Percentiles rank a stretch among this genome's conserved stretches.
Conservation (phyloP, 2,113 vertebrate species). For the Hippocampus abdominalis region DNA sequence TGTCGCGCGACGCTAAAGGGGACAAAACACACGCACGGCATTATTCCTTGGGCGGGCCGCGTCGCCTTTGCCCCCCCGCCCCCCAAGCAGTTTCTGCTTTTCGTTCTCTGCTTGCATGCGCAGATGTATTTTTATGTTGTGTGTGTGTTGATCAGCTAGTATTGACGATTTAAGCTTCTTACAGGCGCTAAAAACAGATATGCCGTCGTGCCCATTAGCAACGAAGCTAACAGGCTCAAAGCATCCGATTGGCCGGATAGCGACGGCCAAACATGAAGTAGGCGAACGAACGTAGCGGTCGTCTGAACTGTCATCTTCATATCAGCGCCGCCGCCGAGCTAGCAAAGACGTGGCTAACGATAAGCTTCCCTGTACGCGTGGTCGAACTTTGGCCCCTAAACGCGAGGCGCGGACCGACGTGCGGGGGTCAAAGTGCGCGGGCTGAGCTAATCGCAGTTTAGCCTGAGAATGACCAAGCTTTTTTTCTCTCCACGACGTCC, state of each 20-base stretch:
- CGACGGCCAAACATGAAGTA: too few species aligned
- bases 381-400: neutral
- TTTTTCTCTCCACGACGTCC: neutral
- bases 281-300: too few species aligned
- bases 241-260: too few species aligned
- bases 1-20: conserved; percentile 74
- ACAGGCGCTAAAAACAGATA: neutral
- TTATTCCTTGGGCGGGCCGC: too few species aligned
- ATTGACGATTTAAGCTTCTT: too few species aligned
- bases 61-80: too few species aligned
- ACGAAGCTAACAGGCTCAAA: neutral
- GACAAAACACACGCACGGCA: neutral
- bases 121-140: too few species aligned
- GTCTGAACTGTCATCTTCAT: neutral
- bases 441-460: neutral
- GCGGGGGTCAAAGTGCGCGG: neutral
- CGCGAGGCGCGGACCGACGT: neutral
- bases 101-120: neutral
- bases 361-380: neutral
- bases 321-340: neutral
- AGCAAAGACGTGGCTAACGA: neutral
- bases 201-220: neutral
- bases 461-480: neutral
- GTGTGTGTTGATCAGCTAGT: too few species aligned
- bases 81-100: too few species aligned